phyloP scores from a whole-genome alignment of 2,797 vertebrate species.

The Scyliorhinus canicula region DNA sequence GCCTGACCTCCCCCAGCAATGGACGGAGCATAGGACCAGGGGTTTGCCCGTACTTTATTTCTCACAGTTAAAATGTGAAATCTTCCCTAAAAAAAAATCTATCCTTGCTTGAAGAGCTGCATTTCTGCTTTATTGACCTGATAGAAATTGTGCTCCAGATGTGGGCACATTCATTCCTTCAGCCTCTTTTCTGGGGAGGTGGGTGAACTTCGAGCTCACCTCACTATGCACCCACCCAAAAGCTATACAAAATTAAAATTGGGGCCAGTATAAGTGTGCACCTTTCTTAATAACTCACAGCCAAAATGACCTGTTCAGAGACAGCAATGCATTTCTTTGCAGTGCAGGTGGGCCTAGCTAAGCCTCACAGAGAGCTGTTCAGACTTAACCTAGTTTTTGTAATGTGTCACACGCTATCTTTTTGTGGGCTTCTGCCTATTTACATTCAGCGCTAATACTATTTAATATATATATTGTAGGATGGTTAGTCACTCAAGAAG shows the following conservation, averaged over 20 bases:
- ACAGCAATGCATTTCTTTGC: neutral
- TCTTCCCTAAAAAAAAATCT: too few relatives aligned
- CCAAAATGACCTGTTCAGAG: neutral
- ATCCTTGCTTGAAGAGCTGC: neutral
- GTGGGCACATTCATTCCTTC: neutral
- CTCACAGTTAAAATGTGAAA: neutral
- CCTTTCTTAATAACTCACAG: neutral
- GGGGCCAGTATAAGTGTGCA: neutral
- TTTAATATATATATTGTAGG: constrained; percentile 25
- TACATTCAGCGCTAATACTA: neutral
- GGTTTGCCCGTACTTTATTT: neutral
- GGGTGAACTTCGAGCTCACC: neutral
- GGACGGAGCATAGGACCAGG: neutral
- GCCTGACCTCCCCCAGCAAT: neutral
- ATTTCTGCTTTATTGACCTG: neutral
- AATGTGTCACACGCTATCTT: neutral
- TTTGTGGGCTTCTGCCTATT: neutral
- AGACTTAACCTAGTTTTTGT: neutral
- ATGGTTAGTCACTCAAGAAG: constrained; percentile 14
- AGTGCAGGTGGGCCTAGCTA: neutral
- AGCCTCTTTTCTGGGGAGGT: neutral
- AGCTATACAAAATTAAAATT: neutral
- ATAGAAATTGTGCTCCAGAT: neutral
- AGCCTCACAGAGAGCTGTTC: neutral
- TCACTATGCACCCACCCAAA: neutral